Conservation (phyloP, 2,888 invertebrate species). For the Hemithea aestivaria region DNA sequence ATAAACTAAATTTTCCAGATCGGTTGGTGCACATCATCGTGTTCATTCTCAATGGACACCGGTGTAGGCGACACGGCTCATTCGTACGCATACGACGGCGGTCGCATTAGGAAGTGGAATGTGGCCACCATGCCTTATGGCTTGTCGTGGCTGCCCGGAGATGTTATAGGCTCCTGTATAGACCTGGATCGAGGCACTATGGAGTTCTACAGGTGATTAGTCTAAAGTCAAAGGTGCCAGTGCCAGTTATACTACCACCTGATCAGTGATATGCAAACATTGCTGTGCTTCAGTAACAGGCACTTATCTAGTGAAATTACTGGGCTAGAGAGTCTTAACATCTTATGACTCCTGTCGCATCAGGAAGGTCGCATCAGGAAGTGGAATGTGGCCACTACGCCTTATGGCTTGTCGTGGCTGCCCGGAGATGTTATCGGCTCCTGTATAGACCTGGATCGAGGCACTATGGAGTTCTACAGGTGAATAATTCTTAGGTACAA, state of each 20-base stretch:
- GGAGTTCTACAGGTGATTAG: constrained; percentile 81
- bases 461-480: constrained; percentile 83
- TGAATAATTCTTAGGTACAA: no score
- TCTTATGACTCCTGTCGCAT: no score
- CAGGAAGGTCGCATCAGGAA: constrained; percentile 82
- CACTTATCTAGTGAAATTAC: no score
- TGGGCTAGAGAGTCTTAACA: no score
- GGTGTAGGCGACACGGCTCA: constrained; percentile 88
- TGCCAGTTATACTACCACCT: no score
- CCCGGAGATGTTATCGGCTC: constrained; percentile 90
- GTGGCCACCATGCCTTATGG: constrained; percentile 85
- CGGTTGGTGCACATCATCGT: constrained; percentile 88
- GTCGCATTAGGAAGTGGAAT: constrained; percentile 85
- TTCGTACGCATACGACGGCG: constrained; percentile 89
- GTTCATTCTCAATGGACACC: constrained; percentile 87
- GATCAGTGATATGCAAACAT: no score
- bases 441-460: constrained; percentile 85
- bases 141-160: constrained; percentile 89
- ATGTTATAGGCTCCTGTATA: constrained; percentile 87
- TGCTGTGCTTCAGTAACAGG: no score
- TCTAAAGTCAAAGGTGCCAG: no score
- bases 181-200: constrained; percentile 85
- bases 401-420: constrained; percentile 89
- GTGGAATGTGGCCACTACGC: constrained; percentile 85
- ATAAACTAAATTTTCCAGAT: no score